Evolutionary conservation across 2,888 invertebrate genomes (phyloP).

Genomic region (Eupithecia pulchellata): DNA sequence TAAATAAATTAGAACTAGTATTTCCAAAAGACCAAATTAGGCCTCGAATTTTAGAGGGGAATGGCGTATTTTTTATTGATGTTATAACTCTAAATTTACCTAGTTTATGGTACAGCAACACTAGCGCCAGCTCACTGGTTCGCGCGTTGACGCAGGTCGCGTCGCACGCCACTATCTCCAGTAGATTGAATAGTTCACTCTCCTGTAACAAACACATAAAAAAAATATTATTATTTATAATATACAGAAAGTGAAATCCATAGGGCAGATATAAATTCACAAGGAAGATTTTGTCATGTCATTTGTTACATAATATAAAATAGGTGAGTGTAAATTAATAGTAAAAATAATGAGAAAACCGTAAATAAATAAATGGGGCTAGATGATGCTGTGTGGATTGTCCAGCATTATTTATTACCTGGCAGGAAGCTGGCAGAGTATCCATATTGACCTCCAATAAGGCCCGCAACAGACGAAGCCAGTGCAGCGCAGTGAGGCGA

Average conservation of each 20-base stretch:
- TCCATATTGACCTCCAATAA: slow-evolving; percentile 86
- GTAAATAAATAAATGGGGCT: too few species aligned
- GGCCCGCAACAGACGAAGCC: slow-evolving; percentile 88
- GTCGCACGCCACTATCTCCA: slow-evolving; percentile 92
- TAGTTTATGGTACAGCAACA: slow-evolving; percentile 88
- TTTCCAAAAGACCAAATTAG: too few species aligned
- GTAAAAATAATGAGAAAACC: too few species aligned
- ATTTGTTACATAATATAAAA: too few species aligned
- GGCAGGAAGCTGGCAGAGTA: slow-evolving; percentile 38
- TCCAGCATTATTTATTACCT: slow-evolving; percentile 40
- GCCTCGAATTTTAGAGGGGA: too few species aligned
- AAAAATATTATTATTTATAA: neutral
- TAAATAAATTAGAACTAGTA: too few species aligned
- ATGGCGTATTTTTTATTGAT: too few species aligned
- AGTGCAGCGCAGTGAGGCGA: slow-evolving; percentile 87
- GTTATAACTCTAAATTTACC: slow-evolving; percentile 74
- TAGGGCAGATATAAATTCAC: too few species aligned
- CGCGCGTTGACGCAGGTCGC: slow-evolving; percentile 90
- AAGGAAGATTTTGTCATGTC: too few species aligned
- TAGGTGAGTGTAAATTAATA: too few species aligned
- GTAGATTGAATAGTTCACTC: slow-evolving; percentile 87
- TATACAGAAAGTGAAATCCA: too few species aligned
- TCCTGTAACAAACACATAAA: slow-evolving; percentile 66
- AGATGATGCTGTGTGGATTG: too few species aligned
- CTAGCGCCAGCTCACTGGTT: slow-evolving; percentile 91